Evolutionary conservation across 2,888 invertebrate species (phyloP), one percentile per base, ranked within the genome.

Genomic region (Drosophila pseudotakahashii): DNA sequence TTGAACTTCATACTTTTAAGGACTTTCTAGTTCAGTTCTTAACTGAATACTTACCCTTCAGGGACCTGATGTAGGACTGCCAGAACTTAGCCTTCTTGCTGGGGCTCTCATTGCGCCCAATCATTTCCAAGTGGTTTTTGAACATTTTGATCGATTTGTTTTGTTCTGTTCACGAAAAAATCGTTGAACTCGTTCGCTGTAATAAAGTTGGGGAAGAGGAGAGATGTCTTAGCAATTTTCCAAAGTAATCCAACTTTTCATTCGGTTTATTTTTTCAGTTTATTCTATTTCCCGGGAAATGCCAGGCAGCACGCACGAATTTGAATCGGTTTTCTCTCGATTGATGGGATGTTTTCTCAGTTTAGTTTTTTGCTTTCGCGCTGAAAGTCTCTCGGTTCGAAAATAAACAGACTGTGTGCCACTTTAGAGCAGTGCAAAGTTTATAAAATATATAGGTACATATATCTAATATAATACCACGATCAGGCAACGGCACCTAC

Each of bases 41-140:
- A n/a, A 7, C 7, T 75, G 26, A 26, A 26, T 26, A 78, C 93
- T 93, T 93, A 97, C 97, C 97, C 95, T 97, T 97, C 88, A 97
- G 94, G 93, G 97, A 97, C 93, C 97, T 95, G 93, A 97, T 96
- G 93, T 96, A 97, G 91, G 97, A 97, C 93, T 97, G 97, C 97
- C 97, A 97, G 94, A 97, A 97, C 94, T 95, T 97, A 92, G 97
- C 97, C 94, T 97, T 97, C 94, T 96, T 97, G 93, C 96, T 96
- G 92, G 97, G 95, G 92, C 96, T 95, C 94, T 97, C 97, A 93
- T 97, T 97, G 93, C 97, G 95, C 93, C 97, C 96, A 93, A 97
- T 97, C 96, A 97, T 97, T 94, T 97, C 97, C 94, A 97, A 95
- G 94, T 97, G 97, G 93, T 93, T 96, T 94, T 96, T 97, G 94